These are phyloP conservation scores for Strix aluco DNA, from an alignment of 2,113 vertebrate genomes.

Conservation along the genomic window DNA sequence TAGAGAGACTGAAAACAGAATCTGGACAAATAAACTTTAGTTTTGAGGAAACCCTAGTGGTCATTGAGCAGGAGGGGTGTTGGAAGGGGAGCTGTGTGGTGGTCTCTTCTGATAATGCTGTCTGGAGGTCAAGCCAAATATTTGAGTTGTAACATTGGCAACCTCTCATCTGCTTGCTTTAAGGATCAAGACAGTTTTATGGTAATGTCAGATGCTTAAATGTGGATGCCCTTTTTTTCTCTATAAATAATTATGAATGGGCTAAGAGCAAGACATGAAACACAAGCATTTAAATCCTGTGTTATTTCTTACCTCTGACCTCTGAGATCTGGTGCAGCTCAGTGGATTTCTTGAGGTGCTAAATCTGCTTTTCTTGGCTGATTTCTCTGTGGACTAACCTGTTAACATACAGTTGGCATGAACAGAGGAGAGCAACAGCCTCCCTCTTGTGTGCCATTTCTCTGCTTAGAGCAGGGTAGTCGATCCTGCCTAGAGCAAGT, in stretches of 20 bases:
- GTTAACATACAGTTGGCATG: not conserved
- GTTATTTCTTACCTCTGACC: conserved; percentile 14
- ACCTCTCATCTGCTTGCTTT: not conserved
- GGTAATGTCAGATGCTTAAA: not conserved
- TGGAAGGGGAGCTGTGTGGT: not conserved
- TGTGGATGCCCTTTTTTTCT: not conserved
- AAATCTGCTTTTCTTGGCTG: conserved; percentile 43
- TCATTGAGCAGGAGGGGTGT: not conserved
- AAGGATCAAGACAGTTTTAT: not conserved
- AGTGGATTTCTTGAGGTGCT: conserved; percentile 19
- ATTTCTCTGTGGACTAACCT: conserved; percentile 6
- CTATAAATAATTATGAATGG: not conserved
- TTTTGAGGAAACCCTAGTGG: not conserved
- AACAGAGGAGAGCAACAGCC: not conserved
- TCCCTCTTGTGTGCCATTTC: not conserved
- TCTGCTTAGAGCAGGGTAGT: not conserved
- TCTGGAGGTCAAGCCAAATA: not conserved
- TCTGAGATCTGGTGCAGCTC: not conserved
- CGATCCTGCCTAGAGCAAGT: not conserved
- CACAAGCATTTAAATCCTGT: not conserved
- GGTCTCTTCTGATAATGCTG: not conserved
- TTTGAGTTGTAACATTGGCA: not conserved
- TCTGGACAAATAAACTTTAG: not conserved
- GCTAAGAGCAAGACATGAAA: not conserved
- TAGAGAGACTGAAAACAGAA: not conserved